phyloP scores from a whole-genome alignment of 2,113 vertebrate genomes.

The Halichoeres trimaculatus region DNA sequence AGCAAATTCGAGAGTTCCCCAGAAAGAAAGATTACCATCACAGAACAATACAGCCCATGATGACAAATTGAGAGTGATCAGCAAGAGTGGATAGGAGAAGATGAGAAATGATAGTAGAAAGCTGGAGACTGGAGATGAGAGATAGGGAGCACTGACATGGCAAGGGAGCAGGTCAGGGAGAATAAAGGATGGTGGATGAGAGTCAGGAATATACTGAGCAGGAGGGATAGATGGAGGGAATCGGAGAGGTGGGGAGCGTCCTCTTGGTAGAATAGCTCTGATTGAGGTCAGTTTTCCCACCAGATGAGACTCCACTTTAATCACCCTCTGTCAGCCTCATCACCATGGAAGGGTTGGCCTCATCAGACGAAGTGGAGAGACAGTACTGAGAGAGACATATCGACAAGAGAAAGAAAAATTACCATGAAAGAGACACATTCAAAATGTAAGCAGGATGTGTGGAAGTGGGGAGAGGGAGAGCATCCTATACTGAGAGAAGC shows the following conservation, averaged over 20 bases:
- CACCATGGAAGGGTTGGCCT: conserved; percentile 74
- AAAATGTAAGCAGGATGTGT: conserved; percentile 30
- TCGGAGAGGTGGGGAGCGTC: conserved; percentile 45
- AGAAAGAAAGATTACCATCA: conserved; percentile 61
- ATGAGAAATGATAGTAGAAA: conserved; percentile 55
- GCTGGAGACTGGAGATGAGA: conserved; percentile 49
- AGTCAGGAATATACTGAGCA: conserved; percentile 62
- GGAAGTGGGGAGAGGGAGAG: conserved; percentile 19
- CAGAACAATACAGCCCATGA: conserved; percentile 65
- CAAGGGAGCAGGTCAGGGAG: conserved; percentile 64
- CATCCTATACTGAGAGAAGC: conserved; percentile 7
- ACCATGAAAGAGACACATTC: conserved; percentile 11
- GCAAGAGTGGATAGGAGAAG: conserved; percentile 46
- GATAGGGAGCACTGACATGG: conserved; percentile 68
- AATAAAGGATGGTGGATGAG: conserved; percentile 65
- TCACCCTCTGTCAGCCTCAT: conserved; percentile 76
- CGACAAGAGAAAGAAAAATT: conserved; percentile 32
- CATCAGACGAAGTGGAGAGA: conserved; percentile 62
- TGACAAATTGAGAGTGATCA: conserved; percentile 69
- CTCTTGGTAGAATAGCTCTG: conserved; percentile 71
- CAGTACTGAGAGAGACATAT: conserved; percentile 27
- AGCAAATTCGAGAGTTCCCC: conserved; percentile 34
- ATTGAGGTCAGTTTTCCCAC: conserved; percentile 81
- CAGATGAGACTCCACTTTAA: conserved; percentile 79
- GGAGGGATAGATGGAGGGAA: conserved; percentile 54